Base-by-base conservation (phyloP, 2,888 invertebrate species). In the Apotomis capreana region DNA sequence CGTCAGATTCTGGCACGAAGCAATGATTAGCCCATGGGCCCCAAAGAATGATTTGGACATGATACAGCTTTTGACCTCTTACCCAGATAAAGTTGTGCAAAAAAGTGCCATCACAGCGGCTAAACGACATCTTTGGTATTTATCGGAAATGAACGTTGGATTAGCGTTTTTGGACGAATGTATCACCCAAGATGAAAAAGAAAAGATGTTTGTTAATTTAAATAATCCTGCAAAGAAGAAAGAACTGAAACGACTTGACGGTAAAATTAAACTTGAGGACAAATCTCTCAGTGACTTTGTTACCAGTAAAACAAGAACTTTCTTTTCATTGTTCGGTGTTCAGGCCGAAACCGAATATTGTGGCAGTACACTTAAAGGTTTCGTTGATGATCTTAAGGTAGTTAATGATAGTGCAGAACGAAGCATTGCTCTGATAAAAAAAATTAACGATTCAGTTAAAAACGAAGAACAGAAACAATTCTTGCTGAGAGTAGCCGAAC, bases 401-500 rank as follows among this genome's bases (percentile, higher is more conserved):
- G 4, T 54, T 10, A 46, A 46, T 10, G 10, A 46, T 46, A 46
- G 9, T 10, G 46, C 46, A 10, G 8, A 46, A 46, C 9, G 9
- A 10, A 5, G 46, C 9, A 46, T 46, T 9, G 46, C 46, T 46
- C 10, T 46, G 2, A 46, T 46, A 46, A 46, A 46, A 46, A 9
- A 46, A 10, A 9, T 46, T 46, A 46, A 46, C 10, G 51, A 63
- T 4, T 51, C 63, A 36, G 52, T 63, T 10, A 63, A 26, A 26
- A 13, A 63, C 5, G 63, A 63, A 63, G 51, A 63, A 51, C 51
- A 63, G 36, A 49, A 63, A 51, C 63, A 51, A 13, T 63, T 63
- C 52, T 63, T 63, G 52, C n/a, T 63, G n/a, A 51, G 52, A 52
- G 63, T 67, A 5, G 52, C 52, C 12, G 68, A 52, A 12, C 68